A percentile compares a stretch with the other conserved stretches of the same genome.
phyloP scores from a whole-genome alignment of 2,797 vertebrate species.

The Taenioides sp. region DNA sequence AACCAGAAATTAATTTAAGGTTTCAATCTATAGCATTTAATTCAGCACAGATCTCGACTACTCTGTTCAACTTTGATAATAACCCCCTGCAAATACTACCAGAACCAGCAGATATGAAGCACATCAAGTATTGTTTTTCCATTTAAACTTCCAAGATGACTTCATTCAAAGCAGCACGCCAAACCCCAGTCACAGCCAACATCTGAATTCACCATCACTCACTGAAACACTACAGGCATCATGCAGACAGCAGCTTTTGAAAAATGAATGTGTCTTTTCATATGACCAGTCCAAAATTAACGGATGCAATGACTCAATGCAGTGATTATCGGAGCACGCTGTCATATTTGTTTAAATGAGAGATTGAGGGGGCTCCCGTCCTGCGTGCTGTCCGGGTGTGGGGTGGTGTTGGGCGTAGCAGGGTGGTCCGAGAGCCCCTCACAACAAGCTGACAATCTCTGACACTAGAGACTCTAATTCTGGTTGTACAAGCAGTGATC shows the following conservation, averaged over 20 bases:
- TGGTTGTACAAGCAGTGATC: conserved; percentile 37
- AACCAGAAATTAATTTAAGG: not conserved
- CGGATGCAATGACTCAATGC: conserved; percentile 64
- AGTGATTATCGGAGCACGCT: conserved; percentile 59
- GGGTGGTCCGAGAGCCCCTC: conserved; percentile 76
- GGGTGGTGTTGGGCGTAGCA: conserved; percentile 64
- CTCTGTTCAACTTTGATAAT: not conserved
- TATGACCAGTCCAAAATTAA: conserved; percentile 60
- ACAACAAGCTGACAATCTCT: conserved; percentile 65
- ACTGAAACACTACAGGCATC: conserved; percentile 60
- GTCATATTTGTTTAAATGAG: conserved; percentile 73
- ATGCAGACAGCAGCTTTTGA: conserved; percentile 48
- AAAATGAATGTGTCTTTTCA: conserved; percentile 45
- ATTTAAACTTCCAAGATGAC: conserved; percentile 65
- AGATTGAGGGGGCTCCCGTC: conserved; percentile 61
- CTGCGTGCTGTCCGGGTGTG: conserved; percentile 55
- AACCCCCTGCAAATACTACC: conserved; percentile 29
- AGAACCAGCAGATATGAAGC: conserved; percentile 50
- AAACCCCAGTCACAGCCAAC: conserved; percentile 65
- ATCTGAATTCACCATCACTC: conserved; percentile 65
- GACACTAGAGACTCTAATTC: conserved; percentile 40
- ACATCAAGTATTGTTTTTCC: conserved; percentile 61
- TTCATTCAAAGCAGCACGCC: conserved; percentile 59
- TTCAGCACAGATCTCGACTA: not conserved
- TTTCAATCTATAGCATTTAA: not conserved